Evolutionary conservation across 1,140 invertebrate species (phyloP).

Genomic region (Calosoma granatense): DNA sequence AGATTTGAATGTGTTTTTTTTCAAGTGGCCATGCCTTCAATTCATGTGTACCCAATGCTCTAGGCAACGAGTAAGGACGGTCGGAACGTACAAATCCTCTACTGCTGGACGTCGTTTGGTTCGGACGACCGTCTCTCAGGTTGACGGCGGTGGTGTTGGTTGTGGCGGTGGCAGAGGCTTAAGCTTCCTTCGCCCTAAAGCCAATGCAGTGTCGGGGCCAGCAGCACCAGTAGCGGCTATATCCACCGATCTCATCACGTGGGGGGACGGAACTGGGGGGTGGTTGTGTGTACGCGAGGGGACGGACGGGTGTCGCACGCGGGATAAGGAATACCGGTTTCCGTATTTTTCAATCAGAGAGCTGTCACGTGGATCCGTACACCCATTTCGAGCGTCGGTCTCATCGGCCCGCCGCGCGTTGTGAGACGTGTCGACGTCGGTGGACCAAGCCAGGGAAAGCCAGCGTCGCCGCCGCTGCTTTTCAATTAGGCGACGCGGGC

Average conservation of each 20-base stretch:
- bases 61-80: too few species aligned
- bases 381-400: background rate
- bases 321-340: conserved; percentile 31
- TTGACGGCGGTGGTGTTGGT: too few species aligned
- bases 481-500: background rate
- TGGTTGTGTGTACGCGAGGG: background rate
- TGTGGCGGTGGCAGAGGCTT: too few species aligned
- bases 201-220: background rate
- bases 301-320: background rate
- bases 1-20: too few species aligned
- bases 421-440: background rate
- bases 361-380: conserved; percentile 31
- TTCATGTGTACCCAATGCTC: too few species aligned
- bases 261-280: background rate
- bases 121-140: too few species aligned
- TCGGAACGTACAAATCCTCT: too few species aligned
- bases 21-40: too few species aligned
- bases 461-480: background rate
- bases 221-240: background rate
- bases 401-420: too few species aligned
- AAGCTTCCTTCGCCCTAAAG: background rate
- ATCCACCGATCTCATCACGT: background rate
- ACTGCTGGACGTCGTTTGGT: too few species aligned
- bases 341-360: conserved; percentile 46
- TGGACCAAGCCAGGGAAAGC: too few species aligned